A percentile compares a stretch with the other conserved stretches of the same genome.
Evolutionary conservation across 2,113 vertebrate genomes (phyloP).

Genomic region (Hymenochirus boettgeri): DNA sequence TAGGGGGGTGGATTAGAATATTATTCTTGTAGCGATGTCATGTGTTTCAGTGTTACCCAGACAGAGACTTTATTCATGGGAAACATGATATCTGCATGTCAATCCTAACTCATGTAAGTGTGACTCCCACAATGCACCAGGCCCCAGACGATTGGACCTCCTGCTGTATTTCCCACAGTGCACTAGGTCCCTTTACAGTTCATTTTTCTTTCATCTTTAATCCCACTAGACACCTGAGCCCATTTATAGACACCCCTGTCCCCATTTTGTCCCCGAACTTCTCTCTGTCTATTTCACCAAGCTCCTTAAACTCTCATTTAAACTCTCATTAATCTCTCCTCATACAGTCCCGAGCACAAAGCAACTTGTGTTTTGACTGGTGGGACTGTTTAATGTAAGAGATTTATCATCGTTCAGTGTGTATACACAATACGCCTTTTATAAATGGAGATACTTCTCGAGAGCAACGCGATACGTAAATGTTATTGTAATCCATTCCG

Average conservation of each 20-base stretch:
- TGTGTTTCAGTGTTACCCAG: too few species aligned
- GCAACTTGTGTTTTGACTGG: not conserved
- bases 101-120: too few species aligned
- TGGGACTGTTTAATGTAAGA: constrained; percentile 17
- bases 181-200: too few species aligned
- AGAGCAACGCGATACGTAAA: constrained; percentile 35
- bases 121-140: too few species aligned
- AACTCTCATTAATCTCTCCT: constrained; percentile 14
- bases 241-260: constrained; percentile 4
- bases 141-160: too few species aligned
- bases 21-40: too few species aligned
- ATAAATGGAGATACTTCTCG: constrained; percentile 14
- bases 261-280: not conserved
- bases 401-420: constrained; percentile 20
- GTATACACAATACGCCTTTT: constrained; percentile 20
- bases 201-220: too few species aligned
- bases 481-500: constrained; percentile 22
- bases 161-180: too few species aligned
- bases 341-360: not conserved
- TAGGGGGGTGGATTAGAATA: too few species aligned
- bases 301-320: not conserved
- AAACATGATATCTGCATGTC: too few species aligned
- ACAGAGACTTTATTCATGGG: too few species aligned
- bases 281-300: not conserved
- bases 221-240: constrained; percentile 6